Base-by-base conservation (phyloP, 37 sponge, comb jelly and placozoan species). In the Spongilla lacustris region DNA sequence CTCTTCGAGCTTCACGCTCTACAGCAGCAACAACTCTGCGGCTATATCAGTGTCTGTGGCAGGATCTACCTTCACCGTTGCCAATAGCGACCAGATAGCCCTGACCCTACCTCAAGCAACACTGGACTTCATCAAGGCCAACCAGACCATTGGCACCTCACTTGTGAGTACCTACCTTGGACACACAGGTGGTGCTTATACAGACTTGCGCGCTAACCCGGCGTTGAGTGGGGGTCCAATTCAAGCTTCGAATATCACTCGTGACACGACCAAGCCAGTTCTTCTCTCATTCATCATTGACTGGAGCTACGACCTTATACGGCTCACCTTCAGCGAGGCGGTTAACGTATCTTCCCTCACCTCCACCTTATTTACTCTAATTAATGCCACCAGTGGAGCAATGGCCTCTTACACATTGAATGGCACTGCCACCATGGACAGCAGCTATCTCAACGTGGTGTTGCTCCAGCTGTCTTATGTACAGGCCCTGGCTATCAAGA, bases 241-340 rank as follows among this genome's bases (percentile, higher is more conserved):
- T 33, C 28, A 19, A 34, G 94, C 89, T 67, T 11, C 78, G 38
- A 24, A 41, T 70, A 88, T 94, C 0, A 82, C 81, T 71, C 49
- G 48, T 24, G 97, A 97, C 38, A 34, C 67, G 1, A 90, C 93
- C 24, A 77, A 89, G 49, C 97, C 97, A 19, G 23, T 31, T 6
- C 88, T 97, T 0, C 35, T 70, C 13, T 46, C 77, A 11, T 94
- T 81, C 69, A 66, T 67, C 67, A 66, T 97, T 14, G 84, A 91
- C 38, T 36, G 92, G 35, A 77, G 79, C 23, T 38, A 28, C 9
- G 93, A 93, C 49, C 32, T 27, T 1, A 41, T 97, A 25, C 17
- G 17, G 26, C 80, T 97, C 23, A 92, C 87, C 34, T 97, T 97
- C 81, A 81, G 88, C 79, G 97, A 97, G 66, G 91, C 97, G n/a